Conservation (phyloP, 2,888 invertebrate genomes). For the Platynereis dumerilii region DNA sequence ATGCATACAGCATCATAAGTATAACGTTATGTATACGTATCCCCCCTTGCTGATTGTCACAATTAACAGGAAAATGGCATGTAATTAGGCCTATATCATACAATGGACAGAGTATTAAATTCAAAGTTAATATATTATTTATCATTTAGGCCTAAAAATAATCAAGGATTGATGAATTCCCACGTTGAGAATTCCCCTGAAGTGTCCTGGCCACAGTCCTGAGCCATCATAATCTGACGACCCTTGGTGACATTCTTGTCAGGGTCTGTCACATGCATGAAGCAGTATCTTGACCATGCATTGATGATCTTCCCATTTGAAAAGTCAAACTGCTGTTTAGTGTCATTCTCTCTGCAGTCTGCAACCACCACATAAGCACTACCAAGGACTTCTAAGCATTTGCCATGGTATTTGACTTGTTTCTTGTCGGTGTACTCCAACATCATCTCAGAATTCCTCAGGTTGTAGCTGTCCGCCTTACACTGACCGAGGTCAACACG, state of each 20-base stretch:
- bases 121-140: no score
- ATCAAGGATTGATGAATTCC: slow-evolving; percentile 31
- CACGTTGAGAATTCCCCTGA: slow-evolving; percentile 31
- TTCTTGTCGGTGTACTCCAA: slow-evolving; percentile 33
- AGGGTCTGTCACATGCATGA: slow-evolving; percentile 44
- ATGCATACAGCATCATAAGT: no score
- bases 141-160: no score
- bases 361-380: slow-evolving; percentile 29
- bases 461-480: slow-evolving; percentile 26
- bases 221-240: slow-evolving; percentile 41
- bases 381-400: slow-evolving; percentile 33
- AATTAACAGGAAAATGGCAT: no score
- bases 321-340: slow-evolving; percentile 22
- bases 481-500: slow-evolving; percentile 36
- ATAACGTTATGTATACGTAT: no score
- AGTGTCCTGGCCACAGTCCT: slow-evolving; percentile 34
- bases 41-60: no score
- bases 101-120: no score
- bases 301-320: slow-evolving; percentile 6
- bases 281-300: slow-evolving; percentile 35
- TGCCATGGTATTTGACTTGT: slow-evolving; percentile 22
- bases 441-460: slow-evolving; percentile 24
- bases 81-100: no score
- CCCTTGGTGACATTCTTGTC: slow-evolving; percentile 29
- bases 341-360: slow-evolving; percentile 8